Conservation (phyloP, 2,113 vertebrate species). For the Mobula birostris region DNA sequence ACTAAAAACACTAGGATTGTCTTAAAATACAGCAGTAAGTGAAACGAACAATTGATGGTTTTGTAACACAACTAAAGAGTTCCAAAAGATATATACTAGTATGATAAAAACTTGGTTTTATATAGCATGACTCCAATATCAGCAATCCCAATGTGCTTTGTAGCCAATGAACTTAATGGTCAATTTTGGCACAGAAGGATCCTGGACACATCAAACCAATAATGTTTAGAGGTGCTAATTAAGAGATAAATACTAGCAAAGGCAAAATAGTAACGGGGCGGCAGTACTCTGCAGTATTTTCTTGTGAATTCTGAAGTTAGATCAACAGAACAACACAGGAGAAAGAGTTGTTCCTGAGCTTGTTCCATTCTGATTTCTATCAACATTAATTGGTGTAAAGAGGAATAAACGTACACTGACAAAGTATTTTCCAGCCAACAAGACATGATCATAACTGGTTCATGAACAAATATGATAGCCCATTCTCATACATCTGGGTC, state of each 20-base stretch:
- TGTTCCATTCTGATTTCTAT: background rate
- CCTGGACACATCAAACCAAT: background rate
- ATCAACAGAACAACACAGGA: background rate
- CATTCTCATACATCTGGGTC: background rate
- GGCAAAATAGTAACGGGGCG: background rate
- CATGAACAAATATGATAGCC: background rate
- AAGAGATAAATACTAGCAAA: no score
- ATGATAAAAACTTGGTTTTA: background rate
- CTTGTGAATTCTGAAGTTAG: background rate
- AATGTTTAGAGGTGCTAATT: background rate
- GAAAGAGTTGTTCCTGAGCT: background rate
- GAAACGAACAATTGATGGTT: background rate
- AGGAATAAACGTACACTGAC: background rate
- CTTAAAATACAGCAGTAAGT: background rate
- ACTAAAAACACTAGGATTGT: background rate
- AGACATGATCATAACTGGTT: background rate
- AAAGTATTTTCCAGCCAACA: background rate
- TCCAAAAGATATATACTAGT: background rate
- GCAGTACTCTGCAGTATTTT: background rate
- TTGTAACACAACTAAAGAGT: background rate
- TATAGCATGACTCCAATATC: background rate
- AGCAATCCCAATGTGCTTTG: background rate
- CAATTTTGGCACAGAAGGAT: background rate
- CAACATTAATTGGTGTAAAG: background rate
- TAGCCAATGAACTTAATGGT: no score